phyloP scores from a whole-genome alignment of 2,797 vertebrate species.

The Enteromius unitaeniatus region DNA sequence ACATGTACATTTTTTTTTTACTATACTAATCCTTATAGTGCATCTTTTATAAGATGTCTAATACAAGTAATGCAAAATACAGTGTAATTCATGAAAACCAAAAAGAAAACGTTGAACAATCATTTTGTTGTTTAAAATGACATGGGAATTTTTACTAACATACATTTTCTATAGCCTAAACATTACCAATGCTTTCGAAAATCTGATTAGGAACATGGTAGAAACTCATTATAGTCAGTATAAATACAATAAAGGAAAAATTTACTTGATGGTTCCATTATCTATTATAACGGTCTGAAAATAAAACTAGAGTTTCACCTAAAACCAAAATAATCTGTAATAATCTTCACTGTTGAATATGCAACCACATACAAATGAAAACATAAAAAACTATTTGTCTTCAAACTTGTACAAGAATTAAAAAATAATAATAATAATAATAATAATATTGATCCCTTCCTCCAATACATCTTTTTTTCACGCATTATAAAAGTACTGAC shows the following conservation, averaged over 20 bases:
- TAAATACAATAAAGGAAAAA: neutral
- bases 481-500: constrained; percentile 22
- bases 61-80: neutral
- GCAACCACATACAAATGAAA: neutral
- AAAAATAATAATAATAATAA: neutral
- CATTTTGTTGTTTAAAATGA: neutral
- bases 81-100: neutral
- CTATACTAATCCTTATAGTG: constrained; percentile 26
- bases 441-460: neutral
- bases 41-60: neutral
- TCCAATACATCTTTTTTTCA: neutral
- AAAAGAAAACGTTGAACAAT: neutral
- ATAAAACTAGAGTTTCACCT: neutral
- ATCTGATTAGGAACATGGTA: neutral
- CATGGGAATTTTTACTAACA: neutral
- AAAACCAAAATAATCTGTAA: neutral
- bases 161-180: neutral
- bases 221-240: neutral
- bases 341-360: constrained; percentile 1
- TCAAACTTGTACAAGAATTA: neutral
- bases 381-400: neutral
- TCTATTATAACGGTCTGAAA: neutral
- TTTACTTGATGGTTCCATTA: neutral
- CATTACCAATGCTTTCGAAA: neutral
- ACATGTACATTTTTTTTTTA: neutral